Evolutionary conservation across 2,113 vertebrate genomes (phyloP), one percentile per base, ranked within the genome.

Genomic region (Varanus komodoensis): DNA sequence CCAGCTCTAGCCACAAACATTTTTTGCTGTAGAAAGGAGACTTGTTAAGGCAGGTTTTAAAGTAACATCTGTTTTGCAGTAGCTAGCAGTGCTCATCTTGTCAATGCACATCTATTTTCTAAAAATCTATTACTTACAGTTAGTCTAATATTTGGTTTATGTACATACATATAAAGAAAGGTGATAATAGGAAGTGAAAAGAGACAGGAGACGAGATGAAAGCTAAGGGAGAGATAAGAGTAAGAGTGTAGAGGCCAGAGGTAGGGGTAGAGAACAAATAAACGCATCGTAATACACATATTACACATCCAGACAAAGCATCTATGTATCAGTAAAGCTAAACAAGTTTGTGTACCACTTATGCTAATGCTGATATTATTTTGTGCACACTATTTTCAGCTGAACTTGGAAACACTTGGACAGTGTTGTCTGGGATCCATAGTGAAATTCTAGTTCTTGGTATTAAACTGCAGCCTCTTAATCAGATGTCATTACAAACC

Each of bases 1-100:
- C 82, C 34, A 81, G 61, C 54, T 90, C 44, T 81, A 90, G 68
- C 69, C 90, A 87, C 86, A 64, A 27, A 82, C 9, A 29, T 86
- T 82, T 78, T 89, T 78, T 90, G 15, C 54, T 29, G 64, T 3
- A 85, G 87, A 87, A 19, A 54, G 1, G 0, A 21, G 61, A 74
- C 14, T 84, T 73, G 4, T 88, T 90, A 52, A 0, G 29, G 78
- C 84, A 90, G 32, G 83, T 92, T 92, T 89, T 68, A 91, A 94
- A 92, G 77, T 9, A 84, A 69, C 86, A 92, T 92, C 87, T 61
- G 0, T 23, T 29, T 61, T 0, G 0, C 73, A 0, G 0, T 71
- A 71, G 86, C 81, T 21, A 34, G 38, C 25, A 83, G 50, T 80
- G 67, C 69, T 27, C n/a, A 6, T 29, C 84, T 88, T 0, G 0